Percentiles rank a stretch among this genome's conserved stretches.
These are phyloP conservation scores for Eidolon helvum DNA, from an alignment of 2,113 vertebrate species.

Conservation along the genomic window DNA sequence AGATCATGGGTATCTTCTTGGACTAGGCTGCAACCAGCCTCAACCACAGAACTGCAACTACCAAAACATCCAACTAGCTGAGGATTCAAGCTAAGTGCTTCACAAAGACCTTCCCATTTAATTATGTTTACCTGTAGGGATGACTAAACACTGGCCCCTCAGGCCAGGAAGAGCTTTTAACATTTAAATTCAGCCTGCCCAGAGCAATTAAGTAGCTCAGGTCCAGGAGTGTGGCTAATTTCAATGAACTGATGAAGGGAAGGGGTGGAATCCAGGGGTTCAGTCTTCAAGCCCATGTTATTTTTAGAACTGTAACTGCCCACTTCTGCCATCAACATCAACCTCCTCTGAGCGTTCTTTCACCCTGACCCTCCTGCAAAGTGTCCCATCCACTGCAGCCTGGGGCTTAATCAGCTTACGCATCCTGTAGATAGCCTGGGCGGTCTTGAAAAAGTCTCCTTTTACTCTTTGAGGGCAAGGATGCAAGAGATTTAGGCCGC, in stretches of 20 bases:
- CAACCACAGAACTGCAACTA: too few species aligned
- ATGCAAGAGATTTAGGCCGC: slow-evolving; percentile 47
- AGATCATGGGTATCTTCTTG: not conserved
- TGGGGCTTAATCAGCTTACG: slow-evolving; percentile 42
- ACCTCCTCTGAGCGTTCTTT: not conserved
- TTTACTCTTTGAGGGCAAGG: slow-evolving; percentile 14
- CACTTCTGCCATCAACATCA: not conserved
- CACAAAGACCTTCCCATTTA: not conserved
- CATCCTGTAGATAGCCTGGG: not conserved
- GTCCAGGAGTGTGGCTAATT: not conserved
- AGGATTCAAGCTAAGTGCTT: not conserved
- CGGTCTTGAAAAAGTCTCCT: slow-evolving; percentile 27
- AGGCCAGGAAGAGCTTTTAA: not conserved
- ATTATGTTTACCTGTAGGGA: not conserved
- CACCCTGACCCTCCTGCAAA: not conserved
- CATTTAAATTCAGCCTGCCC: not conserved
- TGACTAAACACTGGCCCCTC: not conserved
- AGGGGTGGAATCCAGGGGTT: not conserved
- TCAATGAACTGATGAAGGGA: not conserved
- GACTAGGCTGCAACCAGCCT: not conserved
- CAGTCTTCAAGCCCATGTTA: not conserved
- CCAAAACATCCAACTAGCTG: not conserved
- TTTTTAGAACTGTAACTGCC: not conserved
- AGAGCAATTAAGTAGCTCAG: not conserved
- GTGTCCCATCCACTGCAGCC: not conserved